phyloP scores from a whole-genome alignment of 2,113 vertebrate species.

The Chlorodrepanis virens region DNA sequence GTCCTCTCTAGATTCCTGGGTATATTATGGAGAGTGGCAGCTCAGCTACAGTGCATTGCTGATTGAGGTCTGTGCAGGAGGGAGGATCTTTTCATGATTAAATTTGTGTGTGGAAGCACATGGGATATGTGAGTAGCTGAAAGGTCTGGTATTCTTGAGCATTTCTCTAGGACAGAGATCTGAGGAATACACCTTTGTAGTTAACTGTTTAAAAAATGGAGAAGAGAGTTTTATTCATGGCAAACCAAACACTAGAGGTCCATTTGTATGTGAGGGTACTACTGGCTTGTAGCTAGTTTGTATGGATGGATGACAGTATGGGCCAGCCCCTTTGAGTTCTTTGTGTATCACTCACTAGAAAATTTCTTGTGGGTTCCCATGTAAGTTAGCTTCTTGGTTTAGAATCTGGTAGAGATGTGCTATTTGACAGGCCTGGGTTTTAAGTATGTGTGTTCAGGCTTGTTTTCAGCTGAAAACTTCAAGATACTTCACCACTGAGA shows the following conservation, averaged over 20 bases:
- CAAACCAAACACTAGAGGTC: neutral
- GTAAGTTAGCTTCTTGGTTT: neutral
- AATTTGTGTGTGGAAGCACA: neutral
- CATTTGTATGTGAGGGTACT: accelerated
- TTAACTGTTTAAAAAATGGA: neutral
- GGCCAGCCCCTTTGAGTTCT: neutral
- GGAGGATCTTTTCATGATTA: neutral
- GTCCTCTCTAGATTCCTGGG: neutral
- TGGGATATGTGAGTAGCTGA: neutral
- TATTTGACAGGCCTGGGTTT: neutral
- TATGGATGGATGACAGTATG: too few relatives aligned
- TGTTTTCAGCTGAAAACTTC: neutral
- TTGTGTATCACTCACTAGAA: neutral
- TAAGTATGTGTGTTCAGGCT: neutral
- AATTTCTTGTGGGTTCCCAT: neutral
- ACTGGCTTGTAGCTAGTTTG: neutral
- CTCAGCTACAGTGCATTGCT: neutral
- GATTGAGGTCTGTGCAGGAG: neutral
- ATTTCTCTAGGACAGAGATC: neutral
- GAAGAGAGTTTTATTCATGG: neutral
- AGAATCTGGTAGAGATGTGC: neutral
- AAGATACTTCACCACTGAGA: neutral
- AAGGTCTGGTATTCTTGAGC: neutral
- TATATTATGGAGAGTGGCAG: neutral
- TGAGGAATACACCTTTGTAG: too few relatives aligned